A percentile compares a stretch with the other conserved stretches of the same genome.
Conservation (phyloP, 2,113 vertebrate genomes). For the Promerops cafer region DNA sequence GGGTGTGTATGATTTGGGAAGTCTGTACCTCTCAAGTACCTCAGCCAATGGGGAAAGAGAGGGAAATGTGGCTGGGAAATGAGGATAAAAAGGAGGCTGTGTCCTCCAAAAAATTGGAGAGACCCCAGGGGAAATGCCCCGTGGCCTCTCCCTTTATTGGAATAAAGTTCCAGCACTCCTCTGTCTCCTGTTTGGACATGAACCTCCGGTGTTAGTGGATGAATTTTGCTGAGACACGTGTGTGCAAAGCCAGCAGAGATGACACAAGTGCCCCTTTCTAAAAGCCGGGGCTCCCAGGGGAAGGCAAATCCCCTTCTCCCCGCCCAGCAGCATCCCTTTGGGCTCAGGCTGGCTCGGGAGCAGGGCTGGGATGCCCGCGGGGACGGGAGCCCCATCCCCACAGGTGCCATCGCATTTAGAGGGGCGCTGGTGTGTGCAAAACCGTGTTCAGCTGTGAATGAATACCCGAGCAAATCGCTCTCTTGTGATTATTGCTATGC, state of each 20-base stretch:
- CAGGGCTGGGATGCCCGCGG: neutral
- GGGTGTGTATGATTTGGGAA: neutral
- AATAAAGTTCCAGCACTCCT: neutral
- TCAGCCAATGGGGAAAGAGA: neutral
- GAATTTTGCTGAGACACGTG: neutral
- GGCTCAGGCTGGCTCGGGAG: neutral
- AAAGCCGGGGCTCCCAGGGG: neutral
- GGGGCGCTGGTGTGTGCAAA: neutral
- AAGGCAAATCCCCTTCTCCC: neutral
- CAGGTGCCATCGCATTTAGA: neutral
- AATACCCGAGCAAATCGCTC: neutral
- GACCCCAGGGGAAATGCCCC: neutral
- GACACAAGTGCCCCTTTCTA: neutral
- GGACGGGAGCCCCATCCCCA: neutral
- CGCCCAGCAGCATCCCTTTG: neutral
- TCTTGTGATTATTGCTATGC: neutral
- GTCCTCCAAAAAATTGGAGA: accelerated
- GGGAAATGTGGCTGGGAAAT: neutral
- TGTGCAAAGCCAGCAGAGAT: neutral
- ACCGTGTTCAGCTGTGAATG: neutral
- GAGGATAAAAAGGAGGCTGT: neutral
- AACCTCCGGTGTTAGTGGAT: neutral
- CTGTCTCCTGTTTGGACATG: neutral
- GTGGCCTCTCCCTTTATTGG: accelerated
- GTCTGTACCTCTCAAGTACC: neutral